Conservation (phyloP, 2,888 invertebrate genomes). For the Drosophila eohydei region DNA sequence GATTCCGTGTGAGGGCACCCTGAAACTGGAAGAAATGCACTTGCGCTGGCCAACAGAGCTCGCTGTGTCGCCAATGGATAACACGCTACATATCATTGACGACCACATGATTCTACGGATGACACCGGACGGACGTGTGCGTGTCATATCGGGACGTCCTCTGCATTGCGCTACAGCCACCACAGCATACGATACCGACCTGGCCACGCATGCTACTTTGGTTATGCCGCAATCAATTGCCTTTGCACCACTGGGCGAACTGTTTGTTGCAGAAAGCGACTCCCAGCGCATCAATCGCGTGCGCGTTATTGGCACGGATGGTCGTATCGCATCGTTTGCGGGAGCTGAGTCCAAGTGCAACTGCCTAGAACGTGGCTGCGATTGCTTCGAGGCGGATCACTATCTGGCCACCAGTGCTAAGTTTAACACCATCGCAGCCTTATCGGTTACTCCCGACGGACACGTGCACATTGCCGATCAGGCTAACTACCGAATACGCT, state of each 20-base stretch:
- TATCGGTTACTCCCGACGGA: conserved; percentile 97
- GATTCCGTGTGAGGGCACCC: conserved; percentile 95
- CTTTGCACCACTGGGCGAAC: conserved; percentile 95
- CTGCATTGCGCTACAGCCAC: conserved; percentile 95
- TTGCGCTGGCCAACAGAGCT: conserved; percentile 98
- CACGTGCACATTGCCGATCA: conserved; percentile 98
- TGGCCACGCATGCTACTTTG: conserved; percentile 95
- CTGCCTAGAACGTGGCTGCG: conserved; percentile 95
- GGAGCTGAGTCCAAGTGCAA: conserved; percentile 97
- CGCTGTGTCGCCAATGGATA: conserved; percentile 96
- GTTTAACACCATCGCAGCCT: conserved; percentile 96
- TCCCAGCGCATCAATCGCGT: conserved; percentile 97
- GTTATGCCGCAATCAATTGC: conserved; percentile 98
- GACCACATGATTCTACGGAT: conserved; percentile 97
- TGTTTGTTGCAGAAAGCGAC: conserved; percentile 98
- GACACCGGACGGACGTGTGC: conserved; percentile 95
- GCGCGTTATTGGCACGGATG: conserved; percentile 95
- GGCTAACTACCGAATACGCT: conserved; percentile 94
- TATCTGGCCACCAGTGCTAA: conserved; percentile 96
- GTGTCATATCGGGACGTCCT: conserved; percentile 96
- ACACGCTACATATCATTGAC: conserved; percentile 97
- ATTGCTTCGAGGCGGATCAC: conserved; percentile 96
- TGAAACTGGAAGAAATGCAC: conserved; percentile 96
- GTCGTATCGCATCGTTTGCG: conserved; percentile 96
- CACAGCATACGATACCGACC: conserved; percentile 92